Conservation (phyloP, 2,113 vertebrate species). For the Muscicapa adusta region DNA sequence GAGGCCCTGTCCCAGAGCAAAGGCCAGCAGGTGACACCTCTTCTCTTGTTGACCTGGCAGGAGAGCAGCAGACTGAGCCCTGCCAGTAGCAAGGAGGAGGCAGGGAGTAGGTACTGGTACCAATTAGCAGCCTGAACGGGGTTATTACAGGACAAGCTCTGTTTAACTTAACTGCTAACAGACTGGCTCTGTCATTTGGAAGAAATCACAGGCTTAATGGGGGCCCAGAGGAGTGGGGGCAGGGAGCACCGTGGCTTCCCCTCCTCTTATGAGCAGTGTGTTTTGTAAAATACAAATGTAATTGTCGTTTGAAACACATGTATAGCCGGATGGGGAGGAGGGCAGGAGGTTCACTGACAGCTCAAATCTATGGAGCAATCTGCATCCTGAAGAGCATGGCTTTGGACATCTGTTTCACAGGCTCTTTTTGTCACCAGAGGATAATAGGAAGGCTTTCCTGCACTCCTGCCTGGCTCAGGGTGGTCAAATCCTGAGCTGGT, state of each 20-base stretch:
- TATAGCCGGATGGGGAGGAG: background rate
- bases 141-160: constrained; percentile 73
- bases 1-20: background rate
- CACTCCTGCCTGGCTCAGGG: background rate
- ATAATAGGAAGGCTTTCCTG: background rate
- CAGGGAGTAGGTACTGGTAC: constrained; percentile 59
- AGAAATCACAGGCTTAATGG: constrained; percentile 58
- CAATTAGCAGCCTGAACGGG: constrained; percentile 57
- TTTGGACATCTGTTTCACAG: background rate
- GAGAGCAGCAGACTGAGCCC: background rate
- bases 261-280: background rate
- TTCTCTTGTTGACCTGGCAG: background rate
- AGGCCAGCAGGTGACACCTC: background rate
- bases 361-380: background rate
- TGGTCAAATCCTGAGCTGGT: background rate
- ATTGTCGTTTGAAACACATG: constrained; percentile 4
- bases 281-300: constrained; percentile 53
- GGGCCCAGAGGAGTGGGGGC: constrained; percentile 22
- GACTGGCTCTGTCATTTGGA: constrained; percentile 59
- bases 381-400: background rate
- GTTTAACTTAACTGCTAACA: constrained; percentile 72
- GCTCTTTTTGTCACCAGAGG: constrained; percentile 17
- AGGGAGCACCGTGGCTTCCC: constrained; percentile 10
- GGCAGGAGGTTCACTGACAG: background rate
- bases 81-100: background rate